These are phyloP conservation scores for Eupithecia inturbata DNA, from an alignment of 2,888 invertebrate genomes.

Conservation along the genomic window DNA sequence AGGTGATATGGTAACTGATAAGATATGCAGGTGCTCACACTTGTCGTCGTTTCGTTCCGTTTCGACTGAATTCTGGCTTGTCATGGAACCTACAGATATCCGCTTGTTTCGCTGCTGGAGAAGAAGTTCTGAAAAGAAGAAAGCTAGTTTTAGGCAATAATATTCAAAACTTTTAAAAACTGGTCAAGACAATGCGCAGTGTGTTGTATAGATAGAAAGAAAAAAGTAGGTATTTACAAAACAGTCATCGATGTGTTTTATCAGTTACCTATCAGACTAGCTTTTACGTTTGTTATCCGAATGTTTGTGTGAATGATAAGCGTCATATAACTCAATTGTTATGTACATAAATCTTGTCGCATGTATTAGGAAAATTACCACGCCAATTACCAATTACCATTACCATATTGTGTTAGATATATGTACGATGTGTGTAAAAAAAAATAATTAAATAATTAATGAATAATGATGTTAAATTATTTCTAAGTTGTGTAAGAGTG, in stretches of 20 bases:
- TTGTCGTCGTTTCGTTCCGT: constrained; percentile 75
- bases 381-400: too few relatives aligned
- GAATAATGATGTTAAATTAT: too few relatives aligned
- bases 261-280: not conserved
- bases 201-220: not conserved
- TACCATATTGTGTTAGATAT: too few relatives aligned
- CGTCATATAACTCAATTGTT: not conserved
- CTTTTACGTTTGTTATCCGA: not conserved
- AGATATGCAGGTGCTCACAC: constrained; percentile 62
- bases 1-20: constrained; percentile 5
- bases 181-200: not conserved
- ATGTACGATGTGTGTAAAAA: too few relatives aligned
- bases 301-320: not conserved
- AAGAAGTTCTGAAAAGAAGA: constrained; percentile 70
- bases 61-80: constrained; percentile 71
- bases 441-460: too few relatives aligned
- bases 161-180: not conserved
- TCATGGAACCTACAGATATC: constrained; percentile 75
- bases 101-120: constrained; percentile 76
- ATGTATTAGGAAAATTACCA: too few relatives aligned
- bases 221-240: not conserved
- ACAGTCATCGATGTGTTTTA: not conserved
- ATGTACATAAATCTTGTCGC: too few relatives aligned
- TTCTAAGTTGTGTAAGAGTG: too few relatives aligned
- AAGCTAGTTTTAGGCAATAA: not conserved